These are phyloP conservation scores for Cenopis cana DNA, from an alignment of 2,888 invertebrate species.

Conservation along the genomic window DNA sequence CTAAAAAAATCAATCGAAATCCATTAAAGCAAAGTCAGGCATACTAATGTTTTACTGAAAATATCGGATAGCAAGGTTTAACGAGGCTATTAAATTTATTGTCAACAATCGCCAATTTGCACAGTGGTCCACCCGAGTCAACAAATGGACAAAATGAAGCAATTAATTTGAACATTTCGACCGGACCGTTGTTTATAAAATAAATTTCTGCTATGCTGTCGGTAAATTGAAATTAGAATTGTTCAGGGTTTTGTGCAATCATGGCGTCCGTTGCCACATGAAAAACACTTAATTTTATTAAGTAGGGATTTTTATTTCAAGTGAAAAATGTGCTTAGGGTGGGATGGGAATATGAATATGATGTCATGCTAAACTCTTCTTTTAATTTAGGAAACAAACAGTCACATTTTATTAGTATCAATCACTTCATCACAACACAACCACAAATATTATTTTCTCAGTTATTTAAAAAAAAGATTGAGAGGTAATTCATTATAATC, in stretches of 20 bases:
- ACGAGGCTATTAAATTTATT: constrained; percentile 35
- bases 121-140: constrained; percentile 15
- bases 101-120: constrained; percentile 40
- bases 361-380: too few species aligned
- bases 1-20: constrained; percentile 5
- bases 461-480: too few species aligned
- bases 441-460: too few species aligned
- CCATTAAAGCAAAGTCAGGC: neutral
- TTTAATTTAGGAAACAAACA: too few species aligned
- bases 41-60: constrained; percentile 19
- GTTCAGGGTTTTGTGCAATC: constrained; percentile 1
- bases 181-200: constrained; percentile 33
- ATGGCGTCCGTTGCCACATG: neutral
- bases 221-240: neutral
- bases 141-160: constrained; percentile 35
- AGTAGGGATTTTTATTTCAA: too few species aligned
- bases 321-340: too few species aligned
- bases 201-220: constrained; percentile 20
- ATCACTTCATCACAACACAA: too few species aligned
- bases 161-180: constrained; percentile 37
- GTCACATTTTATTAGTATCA: too few species aligned
- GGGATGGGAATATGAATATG: too few species aligned
- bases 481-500: too few species aligned
- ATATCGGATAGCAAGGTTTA: constrained; percentile 30
- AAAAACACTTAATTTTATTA: too few species aligned